These are phyloP conservation scores for Microplitis manilae DNA, from an alignment of 2,888 invertebrate genomes.

Conservation along the genomic window DNA sequence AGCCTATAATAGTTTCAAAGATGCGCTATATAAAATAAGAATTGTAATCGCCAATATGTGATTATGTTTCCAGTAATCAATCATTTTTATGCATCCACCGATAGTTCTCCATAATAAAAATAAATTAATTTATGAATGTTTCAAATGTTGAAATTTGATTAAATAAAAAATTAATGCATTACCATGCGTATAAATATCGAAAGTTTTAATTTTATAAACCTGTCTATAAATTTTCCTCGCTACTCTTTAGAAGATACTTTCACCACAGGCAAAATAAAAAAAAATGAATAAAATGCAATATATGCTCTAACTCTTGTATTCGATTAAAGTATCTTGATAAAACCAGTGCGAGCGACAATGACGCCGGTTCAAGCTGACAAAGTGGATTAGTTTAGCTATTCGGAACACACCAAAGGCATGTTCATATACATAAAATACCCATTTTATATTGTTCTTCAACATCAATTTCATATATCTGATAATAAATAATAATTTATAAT, in stretches of 20 bases:
- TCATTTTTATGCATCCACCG: conserved; percentile 31
- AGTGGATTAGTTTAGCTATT: conserved; percentile 53
- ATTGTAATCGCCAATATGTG: conserved; percentile 44
- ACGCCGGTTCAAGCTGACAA: conserved; percentile 56
- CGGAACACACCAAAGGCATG: conserved; percentile 20
- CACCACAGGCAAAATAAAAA: conserved; percentile 34
- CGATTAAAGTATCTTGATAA: conserved; percentile 50
- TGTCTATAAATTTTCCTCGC: conserved; percentile 22
- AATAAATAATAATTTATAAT: background rate
- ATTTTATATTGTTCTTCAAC: conserved; percentile 31
- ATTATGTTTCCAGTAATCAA: conserved; percentile 40
- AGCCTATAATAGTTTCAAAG: conserved; percentile 50
- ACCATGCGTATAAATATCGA: conserved; percentile 34
- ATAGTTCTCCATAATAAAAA: conserved; percentile 40
- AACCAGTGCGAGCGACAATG: conserved; percentile 51
- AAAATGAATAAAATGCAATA: conserved; percentile 30
- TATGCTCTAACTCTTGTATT: conserved; percentile 38
- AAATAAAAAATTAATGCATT: conserved; percentile 65
- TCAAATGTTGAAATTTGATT: conserved; percentile 68
- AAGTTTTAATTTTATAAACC: conserved; percentile 8
- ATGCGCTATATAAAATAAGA: conserved; percentile 42
- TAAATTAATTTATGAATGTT: conserved; percentile 66
- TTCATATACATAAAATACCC: conserved; percentile 3
- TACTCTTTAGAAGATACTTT: conserved; percentile 25
- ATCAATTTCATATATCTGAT: conserved; percentile 15